Evolutionary conservation across 2,797 vertebrate genomes (phyloP).

Genomic region (Enteromius treurensis): DNA sequence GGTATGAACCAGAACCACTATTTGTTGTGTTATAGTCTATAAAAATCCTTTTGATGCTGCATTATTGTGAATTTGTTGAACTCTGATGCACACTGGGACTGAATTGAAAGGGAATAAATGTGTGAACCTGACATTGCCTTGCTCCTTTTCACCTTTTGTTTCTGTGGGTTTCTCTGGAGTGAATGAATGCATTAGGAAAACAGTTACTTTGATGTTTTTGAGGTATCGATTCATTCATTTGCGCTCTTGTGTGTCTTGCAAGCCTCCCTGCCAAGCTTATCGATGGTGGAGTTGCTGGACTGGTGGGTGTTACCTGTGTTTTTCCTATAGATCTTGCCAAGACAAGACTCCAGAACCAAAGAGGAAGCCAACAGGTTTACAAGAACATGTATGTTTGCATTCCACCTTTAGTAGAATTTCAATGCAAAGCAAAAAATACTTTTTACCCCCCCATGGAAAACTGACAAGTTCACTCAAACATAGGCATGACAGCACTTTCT

Average conservation of each 20-base stretch:
- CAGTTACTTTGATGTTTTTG: neutral
- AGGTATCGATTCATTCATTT: neutral
- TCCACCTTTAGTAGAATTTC: neutral
- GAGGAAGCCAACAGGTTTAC: conserved; percentile 82
- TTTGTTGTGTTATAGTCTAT: neutral
- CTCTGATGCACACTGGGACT: neutral
- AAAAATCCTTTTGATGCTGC: neutral
- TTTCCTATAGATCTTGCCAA: conserved; percentile 88
- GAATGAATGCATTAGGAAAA: neutral
- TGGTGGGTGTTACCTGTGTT: conserved; percentile 87
- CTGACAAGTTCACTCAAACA: neutral
- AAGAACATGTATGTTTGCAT: conserved; percentile 79
- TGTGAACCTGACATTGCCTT: neutral
- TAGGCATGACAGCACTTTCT: neutral
- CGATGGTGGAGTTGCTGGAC: conserved; percentile 85
- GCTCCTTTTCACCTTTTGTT: neutral
- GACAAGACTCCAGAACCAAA: conserved; percentile 87
- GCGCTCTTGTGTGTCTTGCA: neutral
- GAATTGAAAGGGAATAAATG: neutral
- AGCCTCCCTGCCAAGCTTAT: conserved; percentile 88
- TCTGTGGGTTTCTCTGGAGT: neutral
- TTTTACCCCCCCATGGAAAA: neutral
- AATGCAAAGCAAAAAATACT: neutral
- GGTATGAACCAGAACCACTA: conserved; percentile 53
- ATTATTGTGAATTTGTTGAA: neutral